A percentile compares a stretch with the other conserved stretches of the same genome.
Conservation (phyloP, 2,797 vertebrate species). For the Amniataba percoides region DNA sequence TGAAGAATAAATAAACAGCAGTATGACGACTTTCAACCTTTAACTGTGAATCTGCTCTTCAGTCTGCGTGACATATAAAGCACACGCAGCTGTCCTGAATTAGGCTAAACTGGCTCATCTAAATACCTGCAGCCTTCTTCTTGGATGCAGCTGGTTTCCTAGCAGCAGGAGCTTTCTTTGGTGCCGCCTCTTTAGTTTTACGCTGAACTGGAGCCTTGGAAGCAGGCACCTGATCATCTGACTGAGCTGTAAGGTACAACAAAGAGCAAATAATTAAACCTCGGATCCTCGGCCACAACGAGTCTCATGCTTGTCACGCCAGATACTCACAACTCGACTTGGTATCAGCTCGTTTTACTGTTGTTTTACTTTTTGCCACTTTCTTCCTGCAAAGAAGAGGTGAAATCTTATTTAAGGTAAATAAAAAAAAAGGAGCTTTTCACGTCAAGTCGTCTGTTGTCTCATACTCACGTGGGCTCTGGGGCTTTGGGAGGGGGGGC, state of each 20-base stretch:
- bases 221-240: slow-evolving; percentile 49
- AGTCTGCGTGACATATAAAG: neutral
- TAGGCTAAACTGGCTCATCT: neutral
- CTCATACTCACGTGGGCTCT: slow-evolving; percentile 61
- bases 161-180: slow-evolving; percentile 71
- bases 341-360: slow-evolving; percentile 41
- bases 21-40: neutral
- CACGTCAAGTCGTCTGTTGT: fast-evolving
- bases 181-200: slow-evolving; percentile 69
- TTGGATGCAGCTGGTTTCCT: slow-evolving; percentile 78
- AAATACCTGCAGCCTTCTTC: slow-evolving; percentile 80
- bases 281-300: neutral
- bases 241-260: slow-evolving; percentile 57
- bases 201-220: slow-evolving; percentile 68
- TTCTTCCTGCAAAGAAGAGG: slow-evolving; percentile 74
- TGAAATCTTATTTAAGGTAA: neutral
- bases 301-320: neutral
- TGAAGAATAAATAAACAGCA: neutral
- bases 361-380: slow-evolving; percentile 61
- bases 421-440: neutral
- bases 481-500: slow-evolving; percentile 55
- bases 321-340: slow-evolving; percentile 75
- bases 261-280: neutral
- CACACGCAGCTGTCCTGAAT: neutral
- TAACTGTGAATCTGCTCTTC: neutral